phyloP scores from a whole-genome alignment of 1,140 invertebrate species.

The Heliothis subflexa region DNA sequence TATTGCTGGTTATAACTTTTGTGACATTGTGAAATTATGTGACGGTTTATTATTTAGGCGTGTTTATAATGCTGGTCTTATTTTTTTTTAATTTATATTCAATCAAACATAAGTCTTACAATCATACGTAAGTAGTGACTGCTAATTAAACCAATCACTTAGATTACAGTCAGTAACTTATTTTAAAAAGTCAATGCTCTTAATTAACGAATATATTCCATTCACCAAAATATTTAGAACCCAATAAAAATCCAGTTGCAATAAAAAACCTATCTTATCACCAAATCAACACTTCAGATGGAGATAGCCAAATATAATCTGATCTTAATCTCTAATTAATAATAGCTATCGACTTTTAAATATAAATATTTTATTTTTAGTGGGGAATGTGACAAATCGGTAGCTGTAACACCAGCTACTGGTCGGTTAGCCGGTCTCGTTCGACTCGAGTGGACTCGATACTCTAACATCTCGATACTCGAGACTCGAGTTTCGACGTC shows the following conservation, averaged over 20 bases:
- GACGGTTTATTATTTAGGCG: no score
- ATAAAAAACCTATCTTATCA: no score
- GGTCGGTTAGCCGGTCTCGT: neutral
- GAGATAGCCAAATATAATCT: neutral
- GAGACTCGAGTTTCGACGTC: neutral
- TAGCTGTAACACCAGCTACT: neutral
- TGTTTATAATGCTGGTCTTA: neutral
- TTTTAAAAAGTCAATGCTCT: no score
- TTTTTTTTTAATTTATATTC: neutral
- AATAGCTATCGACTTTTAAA: neutral
- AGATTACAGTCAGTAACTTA: no score
- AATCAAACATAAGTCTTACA: no score
- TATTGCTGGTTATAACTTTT: neutral
- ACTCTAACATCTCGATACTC: no score
- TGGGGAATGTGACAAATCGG: slow-evolving; percentile 28
- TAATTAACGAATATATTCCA: no score
- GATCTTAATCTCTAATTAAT: neutral
- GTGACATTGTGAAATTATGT: neutral
- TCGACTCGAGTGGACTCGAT: neutral
- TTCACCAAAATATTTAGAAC: no score
- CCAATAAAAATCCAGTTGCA: no score
- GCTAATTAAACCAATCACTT: no score
- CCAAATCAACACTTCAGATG: slow-evolving; percentile 2
- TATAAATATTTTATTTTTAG: slow-evolving; percentile 1
- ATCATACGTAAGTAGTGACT: no score